A percentile compares a stretch with the other conserved stretches of the same genome.
Conservation (phyloP, 2,888 invertebrate genomes). For the Cephus pulcher region DNA sequence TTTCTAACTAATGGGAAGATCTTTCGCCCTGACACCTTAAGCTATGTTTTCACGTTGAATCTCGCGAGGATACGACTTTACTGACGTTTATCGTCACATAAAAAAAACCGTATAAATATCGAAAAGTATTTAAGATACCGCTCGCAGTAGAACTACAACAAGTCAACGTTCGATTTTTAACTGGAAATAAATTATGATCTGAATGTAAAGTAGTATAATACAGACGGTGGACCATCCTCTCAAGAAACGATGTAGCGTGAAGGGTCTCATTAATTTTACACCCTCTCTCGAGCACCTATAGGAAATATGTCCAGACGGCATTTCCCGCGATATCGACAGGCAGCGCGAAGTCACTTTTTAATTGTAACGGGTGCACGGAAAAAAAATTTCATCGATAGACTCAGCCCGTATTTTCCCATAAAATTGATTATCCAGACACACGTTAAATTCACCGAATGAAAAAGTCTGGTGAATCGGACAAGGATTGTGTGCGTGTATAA, state of each 20-base stretch:
- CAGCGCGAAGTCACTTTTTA: neutral
- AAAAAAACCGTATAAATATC: too few species aligned
- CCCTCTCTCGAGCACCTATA: neutral
- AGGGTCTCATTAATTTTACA: constrained; percentile 6
- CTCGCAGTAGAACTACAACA: too few species aligned
- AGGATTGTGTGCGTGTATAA: neutral
- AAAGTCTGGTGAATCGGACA: neutral
- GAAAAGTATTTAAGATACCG: too few species aligned
- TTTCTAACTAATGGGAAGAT: too few species aligned
- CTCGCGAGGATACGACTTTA: too few species aligned
- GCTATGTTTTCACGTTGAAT: too few species aligned
- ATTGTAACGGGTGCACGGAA: neutral
- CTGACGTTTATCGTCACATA: too few species aligned
- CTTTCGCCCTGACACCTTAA: too few species aligned
- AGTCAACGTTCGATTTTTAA: too few species aligned
- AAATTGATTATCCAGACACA: neutral
- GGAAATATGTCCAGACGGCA: neutral
- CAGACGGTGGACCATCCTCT: neutral
- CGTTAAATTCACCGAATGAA: neutral
- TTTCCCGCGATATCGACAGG: neutral
- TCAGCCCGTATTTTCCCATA: neutral
- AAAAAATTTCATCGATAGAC: too few species aligned
- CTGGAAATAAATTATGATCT: too few species aligned
- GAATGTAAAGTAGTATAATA: too few species aligned
- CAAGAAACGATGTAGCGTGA: neutral